A percentile compares a stretch with the other conserved stretches of the same genome.
These are phyloP conservation scores for Ptilorrhoa leucosticta DNA, from an alignment of 2,113 vertebrate species.

Conservation along the genomic window DNA sequence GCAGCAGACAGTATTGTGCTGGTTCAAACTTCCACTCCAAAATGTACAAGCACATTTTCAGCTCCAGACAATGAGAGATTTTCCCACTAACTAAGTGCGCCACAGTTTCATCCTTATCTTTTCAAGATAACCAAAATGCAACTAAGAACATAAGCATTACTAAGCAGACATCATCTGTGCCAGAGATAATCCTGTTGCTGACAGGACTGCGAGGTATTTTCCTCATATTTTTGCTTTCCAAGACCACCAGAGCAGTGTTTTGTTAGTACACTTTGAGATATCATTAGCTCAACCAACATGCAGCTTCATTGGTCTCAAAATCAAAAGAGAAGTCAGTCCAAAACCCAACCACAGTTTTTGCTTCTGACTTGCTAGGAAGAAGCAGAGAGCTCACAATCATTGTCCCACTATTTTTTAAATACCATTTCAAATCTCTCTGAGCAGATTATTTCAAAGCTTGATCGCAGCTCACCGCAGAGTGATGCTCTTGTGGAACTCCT, in stretches of 20 bases:
- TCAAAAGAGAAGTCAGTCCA: not conserved
- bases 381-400: not conserved
- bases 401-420: slow-evolving; percentile 17
- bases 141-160: not conserved
- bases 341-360: not conserved
- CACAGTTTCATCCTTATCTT: not conserved
- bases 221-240: not conserved
- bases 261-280: not conserved
- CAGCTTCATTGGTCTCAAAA: not conserved
- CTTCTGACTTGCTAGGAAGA: not conserved
- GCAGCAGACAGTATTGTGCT: accelerated
- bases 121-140: slow-evolving; percentile 12
- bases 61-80: not conserved
- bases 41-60: not conserved
- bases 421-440: slow-evolving; percentile 12
- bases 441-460: slow-evolving; percentile 38
- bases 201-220: not conserved
- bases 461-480: not conserved
- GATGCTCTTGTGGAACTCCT: slow-evolving; percentile 15
- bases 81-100: not conserved
- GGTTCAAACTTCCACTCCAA: not conserved
- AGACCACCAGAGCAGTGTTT: slow-evolving; percentile 3
- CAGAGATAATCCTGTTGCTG: not conserved
- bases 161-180: not conserved
- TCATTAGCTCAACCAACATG: not conserved